Conservation (phyloP, 1,140 invertebrate genomes). For the Dermatophagoides farinae region DNA sequence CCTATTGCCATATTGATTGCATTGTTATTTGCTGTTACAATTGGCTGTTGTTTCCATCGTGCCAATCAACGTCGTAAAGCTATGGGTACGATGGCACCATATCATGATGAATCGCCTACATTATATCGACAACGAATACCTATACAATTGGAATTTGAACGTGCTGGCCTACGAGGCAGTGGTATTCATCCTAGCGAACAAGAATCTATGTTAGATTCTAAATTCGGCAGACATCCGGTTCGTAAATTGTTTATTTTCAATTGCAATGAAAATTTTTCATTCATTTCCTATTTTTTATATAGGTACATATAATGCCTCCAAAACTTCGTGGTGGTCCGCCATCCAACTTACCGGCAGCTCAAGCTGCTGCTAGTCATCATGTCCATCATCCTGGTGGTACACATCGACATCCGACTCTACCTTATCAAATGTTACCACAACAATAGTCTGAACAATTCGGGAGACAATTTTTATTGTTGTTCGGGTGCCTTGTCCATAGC, state of each 20-base stretch:
- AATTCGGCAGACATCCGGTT: not conserved
- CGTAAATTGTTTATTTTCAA: not conserved
- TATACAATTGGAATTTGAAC: constrained; percentile 13
- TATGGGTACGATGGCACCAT: not conserved
- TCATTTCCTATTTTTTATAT: not conserved
- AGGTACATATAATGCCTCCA: constrained; percentile 3
- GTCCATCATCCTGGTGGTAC: not conserved
- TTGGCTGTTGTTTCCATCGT: constrained; percentile 11
- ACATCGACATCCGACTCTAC: not conserved
- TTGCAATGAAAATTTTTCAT: not conserved
- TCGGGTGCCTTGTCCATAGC: too few species aligned
- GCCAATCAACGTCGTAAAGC: constrained; percentile 8
- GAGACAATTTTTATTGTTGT: too few species aligned
- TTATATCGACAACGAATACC: constrained; percentile 7
- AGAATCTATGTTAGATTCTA: not conserved
- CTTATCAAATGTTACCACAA: constrained; percentile 4
- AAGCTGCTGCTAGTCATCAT: not conserved
- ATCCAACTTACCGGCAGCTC: not conserved
- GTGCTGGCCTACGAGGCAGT: not conserved
- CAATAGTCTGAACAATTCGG: not conserved
- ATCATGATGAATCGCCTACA: constrained; percentile 2
- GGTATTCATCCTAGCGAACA: not conserved
- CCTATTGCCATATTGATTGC: constrained; percentile 2
- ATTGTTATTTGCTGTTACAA: constrained; percentile 5
- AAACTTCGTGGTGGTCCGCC: not conserved